phyloP scores from a whole-genome alignment of 2,797 vertebrate genomes.

The Fistularia commersonii region DNA sequence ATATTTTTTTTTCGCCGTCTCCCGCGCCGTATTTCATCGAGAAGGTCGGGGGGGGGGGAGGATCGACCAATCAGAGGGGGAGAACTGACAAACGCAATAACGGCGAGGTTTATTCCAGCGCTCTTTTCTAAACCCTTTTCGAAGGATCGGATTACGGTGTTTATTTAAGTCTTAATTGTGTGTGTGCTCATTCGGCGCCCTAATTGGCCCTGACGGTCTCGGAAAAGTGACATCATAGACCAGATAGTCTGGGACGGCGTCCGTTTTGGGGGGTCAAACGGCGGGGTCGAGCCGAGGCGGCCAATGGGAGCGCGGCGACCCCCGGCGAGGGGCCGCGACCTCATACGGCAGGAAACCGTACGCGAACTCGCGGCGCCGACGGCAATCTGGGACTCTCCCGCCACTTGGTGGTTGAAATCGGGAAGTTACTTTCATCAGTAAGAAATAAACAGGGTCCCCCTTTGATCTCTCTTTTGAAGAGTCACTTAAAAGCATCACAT shows the following conservation, averaged over 20 bases:
- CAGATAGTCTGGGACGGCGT: slow-evolving; percentile 61
- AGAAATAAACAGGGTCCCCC: no score
- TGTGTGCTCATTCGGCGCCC: slow-evolving; percentile 44
- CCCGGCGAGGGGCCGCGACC: no score
- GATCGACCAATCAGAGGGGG: slow-evolving; percentile 53
- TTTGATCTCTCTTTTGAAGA: no score
- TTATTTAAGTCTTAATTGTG: slow-evolving; percentile 71
- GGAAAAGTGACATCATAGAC: slow-evolving; percentile 74
- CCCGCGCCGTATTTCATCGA: slow-evolving; percentile 64
- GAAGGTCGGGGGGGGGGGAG: slow-evolving; percentile 21
- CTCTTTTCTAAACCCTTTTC: slow-evolving; percentile 65
- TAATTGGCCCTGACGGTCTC: slow-evolving; percentile 71
- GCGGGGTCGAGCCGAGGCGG: no score
- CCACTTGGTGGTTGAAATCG: no score
- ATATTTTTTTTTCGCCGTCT: slow-evolving; percentile 71
- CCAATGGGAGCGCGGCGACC: no score
- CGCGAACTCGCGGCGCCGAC: no score
- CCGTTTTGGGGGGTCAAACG: no score
- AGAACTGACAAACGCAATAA: slow-evolving; percentile 71
- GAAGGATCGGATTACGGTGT: slow-evolving; percentile 73
- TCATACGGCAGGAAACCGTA: no score
- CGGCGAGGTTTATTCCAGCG: slow-evolving; percentile 56
- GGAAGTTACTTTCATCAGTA: no score
- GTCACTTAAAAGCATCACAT: no score
- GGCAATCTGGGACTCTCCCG: no score